These are phyloP conservation scores for Urocyon cinereoargenteus DNA, from an alignment of 2,797 vertebrate genomes.

Conservation along the genomic window DNA sequence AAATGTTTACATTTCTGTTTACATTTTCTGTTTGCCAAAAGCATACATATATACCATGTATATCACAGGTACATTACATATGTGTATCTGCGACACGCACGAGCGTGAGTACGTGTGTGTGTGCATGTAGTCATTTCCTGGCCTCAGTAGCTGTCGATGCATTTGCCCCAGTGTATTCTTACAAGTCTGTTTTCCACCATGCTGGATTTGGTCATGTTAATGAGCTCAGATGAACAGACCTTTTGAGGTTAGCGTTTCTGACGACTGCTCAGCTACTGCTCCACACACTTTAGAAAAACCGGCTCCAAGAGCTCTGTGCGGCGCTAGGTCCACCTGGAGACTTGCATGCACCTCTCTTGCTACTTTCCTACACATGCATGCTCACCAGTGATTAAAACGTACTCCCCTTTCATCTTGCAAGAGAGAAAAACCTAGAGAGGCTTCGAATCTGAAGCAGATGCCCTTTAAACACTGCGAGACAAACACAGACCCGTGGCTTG, in stretches of 20 bases:
- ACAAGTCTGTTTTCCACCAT: accelerated
- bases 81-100: accelerated
- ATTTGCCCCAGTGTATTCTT: no score
- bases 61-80: background rate
- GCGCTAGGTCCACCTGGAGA: accelerated
- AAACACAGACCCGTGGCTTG: background rate
- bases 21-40: background rate
- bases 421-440: background rate
- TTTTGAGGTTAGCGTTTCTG: no score
- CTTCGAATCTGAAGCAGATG: background rate
- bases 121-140: no score
- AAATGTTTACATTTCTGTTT: background rate
- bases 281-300: accelerated
- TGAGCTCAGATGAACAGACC: accelerated
- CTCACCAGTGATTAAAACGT: background rate
- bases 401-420: background rate
- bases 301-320: background rate
- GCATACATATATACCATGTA: background rate
- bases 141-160: accelerated
- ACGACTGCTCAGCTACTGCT: background rate
- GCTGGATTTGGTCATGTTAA: background rate
- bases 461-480: background rate
- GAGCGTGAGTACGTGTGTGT: accelerated
- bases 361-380: background rate
- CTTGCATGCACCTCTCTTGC: background rate